A percentile compares a stretch with the other conserved stretches of the same genome.
Conservation (phyloP, 2,888 invertebrate genomes). For the Nomada fucata region DNA sequence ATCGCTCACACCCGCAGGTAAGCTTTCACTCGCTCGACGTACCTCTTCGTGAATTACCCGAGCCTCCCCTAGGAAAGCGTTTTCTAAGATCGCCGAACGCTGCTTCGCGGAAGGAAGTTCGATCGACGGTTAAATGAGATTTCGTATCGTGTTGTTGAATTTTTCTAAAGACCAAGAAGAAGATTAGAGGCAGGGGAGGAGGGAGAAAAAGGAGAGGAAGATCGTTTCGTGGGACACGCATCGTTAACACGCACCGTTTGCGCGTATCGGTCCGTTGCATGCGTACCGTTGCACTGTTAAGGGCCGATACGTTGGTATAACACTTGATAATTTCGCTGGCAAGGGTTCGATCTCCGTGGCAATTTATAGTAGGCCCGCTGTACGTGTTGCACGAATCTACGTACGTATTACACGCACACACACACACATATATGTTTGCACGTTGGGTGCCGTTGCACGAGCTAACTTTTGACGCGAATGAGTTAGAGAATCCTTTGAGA, state of each 20-base stretch:
- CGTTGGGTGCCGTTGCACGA: too few species aligned
- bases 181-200: not conserved
- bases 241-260: not conserved
- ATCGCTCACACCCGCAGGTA: constrained; percentile 90
- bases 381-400: not conserved
- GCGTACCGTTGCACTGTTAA: not conserved
- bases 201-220: not conserved
- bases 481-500: not conserved
- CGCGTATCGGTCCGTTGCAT: constrained; percentile 22
- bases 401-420: too few species aligned
- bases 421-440: too few species aligned
- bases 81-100: too few species aligned
- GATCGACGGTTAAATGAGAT: not conserved
- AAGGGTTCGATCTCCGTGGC: not conserved
- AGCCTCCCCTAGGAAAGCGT: constrained; percentile 19
- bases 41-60: constrained; percentile 11
- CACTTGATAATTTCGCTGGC: constrained; percentile 9
- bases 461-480: too few species aligned
- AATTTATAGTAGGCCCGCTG: not conserved
- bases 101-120: not conserved
- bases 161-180: not conserved
- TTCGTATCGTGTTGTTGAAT: constrained; percentile 15
- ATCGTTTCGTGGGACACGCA: not conserved
- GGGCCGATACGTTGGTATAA: not conserved
- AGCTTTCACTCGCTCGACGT: constrained; percentile 57